Conservation (phyloP, 1,140 invertebrate species). For the Drosophila parabipectinata region DNA sequence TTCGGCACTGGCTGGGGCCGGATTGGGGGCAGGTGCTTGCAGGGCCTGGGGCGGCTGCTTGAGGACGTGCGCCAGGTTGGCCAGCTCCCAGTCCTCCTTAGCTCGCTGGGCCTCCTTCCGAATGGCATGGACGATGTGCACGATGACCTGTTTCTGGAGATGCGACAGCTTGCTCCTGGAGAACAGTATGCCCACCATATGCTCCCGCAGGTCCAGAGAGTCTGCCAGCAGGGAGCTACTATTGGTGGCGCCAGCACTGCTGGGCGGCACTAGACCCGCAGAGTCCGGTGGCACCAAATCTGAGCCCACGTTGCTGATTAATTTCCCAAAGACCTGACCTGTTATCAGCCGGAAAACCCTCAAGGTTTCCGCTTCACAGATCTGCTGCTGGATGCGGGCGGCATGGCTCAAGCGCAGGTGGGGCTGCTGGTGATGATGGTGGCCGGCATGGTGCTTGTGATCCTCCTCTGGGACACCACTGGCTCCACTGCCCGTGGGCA, state of each 20-base stretch:
- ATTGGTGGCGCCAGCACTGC: neutral
- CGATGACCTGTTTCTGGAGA: conserved; percentile 97
- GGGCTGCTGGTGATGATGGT: conserved; percentile 32
- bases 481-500: conserved; percentile 44
- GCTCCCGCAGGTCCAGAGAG: conserved; percentile 92
- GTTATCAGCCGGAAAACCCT: conserved; percentile 97
- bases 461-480: neutral
- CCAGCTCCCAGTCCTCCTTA: conserved; percentile 94
- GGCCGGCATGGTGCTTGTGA: conserved; percentile 30
- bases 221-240: conserved; percentile 71
- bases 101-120: conserved; percentile 93
- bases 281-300: conserved; percentile 38
- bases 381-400: conserved; percentile 90
- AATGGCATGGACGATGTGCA: conserved; percentile 97
- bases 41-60: conserved; percentile 64
- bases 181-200: conserved; percentile 98
- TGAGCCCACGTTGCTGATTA: conserved; percentile 86
- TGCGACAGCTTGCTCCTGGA: conserved; percentile 96
- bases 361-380: conserved; percentile 96
- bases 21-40: conserved; percentile 3
- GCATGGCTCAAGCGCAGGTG: conserved; percentile 70
- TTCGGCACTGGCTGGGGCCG: conserved; percentile 44
- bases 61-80: conserved; percentile 72
- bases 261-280: conserved; percentile 12
- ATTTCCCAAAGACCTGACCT: conserved; percentile 94